Base-by-base conservation (phyloP, 2,797 vertebrate species). In the Gymnodraco acuticeps region DNA sequence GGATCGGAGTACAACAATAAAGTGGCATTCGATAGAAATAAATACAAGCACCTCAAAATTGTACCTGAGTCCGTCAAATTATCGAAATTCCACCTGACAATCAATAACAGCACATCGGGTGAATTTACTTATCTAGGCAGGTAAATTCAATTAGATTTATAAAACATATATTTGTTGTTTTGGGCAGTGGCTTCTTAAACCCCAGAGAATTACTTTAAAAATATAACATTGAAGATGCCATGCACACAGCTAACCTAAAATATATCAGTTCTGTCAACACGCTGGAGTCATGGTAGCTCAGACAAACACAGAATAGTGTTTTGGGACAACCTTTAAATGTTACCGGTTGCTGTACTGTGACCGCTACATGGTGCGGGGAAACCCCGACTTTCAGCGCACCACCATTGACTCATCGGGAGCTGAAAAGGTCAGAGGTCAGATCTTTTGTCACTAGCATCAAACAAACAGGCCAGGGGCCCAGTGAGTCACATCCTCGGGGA, bases 351-450 rank as follows among this genome's bases (percentile, higher is more conserved):
- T 75, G 60, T 42, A 6, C 70, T 63, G 80, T 20, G 66, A 67
- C 60, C 55, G 41, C 84, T 46, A 64, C 46, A 12, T 23, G 45
- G 68, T 60, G 74, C 11, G 81, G 90, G 90, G 90, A 91, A 88
- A 78, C 79, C 88, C 87, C 86, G 1, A 73, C 51, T 81, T 63
- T 81, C 76, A 52, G 73, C 20, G 0, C 52, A 15, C 77, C 47
- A 55, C 80, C 63, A 19, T 83, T 92, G 92, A 94, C 78, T 93
- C 92, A 93, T 87, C 71, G 0, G 50, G 64, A 87, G 80, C 80
- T 73, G 23, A 93, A 38, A 90, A 93, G 90, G 88, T 91, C 85
- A 90, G 67, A 83, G 93, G 91, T 94, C 91, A 87, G 77, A 43
- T 70, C 86, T 85, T 91, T 92, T 91, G 84, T 91, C 81, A 81